A percentile compares a stretch with the other conserved stretches of the same genome.
Evolutionary conservation across 2,113 vertebrate species (phyloP).

Genomic region (Raja brachyura): DNA sequence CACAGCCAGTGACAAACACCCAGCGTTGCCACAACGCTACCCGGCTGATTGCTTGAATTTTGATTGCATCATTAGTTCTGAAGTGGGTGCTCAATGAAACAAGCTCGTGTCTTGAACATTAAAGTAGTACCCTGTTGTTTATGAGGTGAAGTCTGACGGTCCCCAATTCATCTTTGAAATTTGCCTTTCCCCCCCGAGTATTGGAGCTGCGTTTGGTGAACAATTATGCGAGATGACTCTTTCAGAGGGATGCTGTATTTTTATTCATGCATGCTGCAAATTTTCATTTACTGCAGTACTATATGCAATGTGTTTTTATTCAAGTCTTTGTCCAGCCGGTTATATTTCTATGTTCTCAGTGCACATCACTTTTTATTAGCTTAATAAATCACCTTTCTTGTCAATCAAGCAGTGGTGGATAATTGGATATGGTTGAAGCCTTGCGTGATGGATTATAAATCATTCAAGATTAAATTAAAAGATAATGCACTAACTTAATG

Average conservation of each 20-base stretch:
- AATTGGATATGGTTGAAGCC: conserved; percentile 99
- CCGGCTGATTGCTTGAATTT: conserved; percentile 77
- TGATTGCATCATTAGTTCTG: conserved; percentile 84
- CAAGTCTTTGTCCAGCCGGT: conserved; percentile 84
- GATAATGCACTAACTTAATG: conserved; percentile 99
- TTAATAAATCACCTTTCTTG: conserved; percentile 99
- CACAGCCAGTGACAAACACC: conserved; percentile 64
- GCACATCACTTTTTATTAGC: conserved; percentile 99
- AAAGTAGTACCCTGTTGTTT: conserved; percentile 79
- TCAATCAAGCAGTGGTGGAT: conserved; percentile 99
- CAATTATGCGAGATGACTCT: conserved; percentile 67
- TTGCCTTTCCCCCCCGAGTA: conserved; percentile 65
- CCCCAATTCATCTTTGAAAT: conserved; percentile 73
- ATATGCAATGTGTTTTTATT: conserved; percentile 42
- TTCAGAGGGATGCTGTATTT: conserved; percentile 57
- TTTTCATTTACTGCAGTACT: conserved; percentile 36
- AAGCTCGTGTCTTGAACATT: conserved; percentile 78
- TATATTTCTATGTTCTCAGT: conserved; percentile 97
- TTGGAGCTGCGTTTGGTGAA: conserved; percentile 71
- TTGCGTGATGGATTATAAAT: conserved; percentile 99
- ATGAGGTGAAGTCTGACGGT: conserved; percentile 71
- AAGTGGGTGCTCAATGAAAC: conserved; percentile 81
- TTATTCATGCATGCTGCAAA: conserved; percentile 55
- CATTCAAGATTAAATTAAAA: conserved; percentile 99
- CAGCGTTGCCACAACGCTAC: conserved; percentile 66